phyloP scores from a whole-genome alignment of 1,140 invertebrate genomes.

The Brachionus asplanchnoidis region DNA sequence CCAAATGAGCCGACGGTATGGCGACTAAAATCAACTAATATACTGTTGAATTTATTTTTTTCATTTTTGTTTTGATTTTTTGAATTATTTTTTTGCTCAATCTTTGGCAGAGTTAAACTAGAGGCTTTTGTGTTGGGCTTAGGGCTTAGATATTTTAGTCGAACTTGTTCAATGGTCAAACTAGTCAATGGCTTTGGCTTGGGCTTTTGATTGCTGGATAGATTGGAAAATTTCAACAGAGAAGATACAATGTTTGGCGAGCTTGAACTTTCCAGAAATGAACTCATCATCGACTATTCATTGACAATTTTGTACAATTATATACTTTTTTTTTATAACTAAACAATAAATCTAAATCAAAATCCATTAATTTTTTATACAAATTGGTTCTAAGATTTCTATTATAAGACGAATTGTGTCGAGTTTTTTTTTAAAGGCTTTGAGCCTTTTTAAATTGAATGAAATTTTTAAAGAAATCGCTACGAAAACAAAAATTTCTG shows the following conservation, averaged over 20 bases:
- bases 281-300: not conserved
- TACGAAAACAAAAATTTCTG: conserved; percentile 13
- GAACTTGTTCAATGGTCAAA: not conserved
- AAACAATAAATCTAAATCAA: not conserved
- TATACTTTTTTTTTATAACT: not conserved
- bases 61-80: not conserved
- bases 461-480: conserved; percentile 1
- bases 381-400: not conserved
- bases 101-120: not conserved
- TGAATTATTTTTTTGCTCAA: not conserved
- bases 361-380: not conserved
- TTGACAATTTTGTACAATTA: not conserved
- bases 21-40: not conserved
- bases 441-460: conserved; percentile 3
- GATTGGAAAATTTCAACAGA: not conserved
- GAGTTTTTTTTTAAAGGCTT: not conserved
- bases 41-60: not conserved
- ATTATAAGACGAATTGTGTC: not conserved
- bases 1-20: not conserved
- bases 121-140: not conserved
- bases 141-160: not conserved
- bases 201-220: not conserved
- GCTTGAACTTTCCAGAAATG: not conserved
- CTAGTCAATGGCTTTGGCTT: not conserved
- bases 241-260: not conserved